Evolutionary conservation across 2,888 invertebrate species (phyloP).

Genomic region (Drosophila fulvimacula): DNA sequence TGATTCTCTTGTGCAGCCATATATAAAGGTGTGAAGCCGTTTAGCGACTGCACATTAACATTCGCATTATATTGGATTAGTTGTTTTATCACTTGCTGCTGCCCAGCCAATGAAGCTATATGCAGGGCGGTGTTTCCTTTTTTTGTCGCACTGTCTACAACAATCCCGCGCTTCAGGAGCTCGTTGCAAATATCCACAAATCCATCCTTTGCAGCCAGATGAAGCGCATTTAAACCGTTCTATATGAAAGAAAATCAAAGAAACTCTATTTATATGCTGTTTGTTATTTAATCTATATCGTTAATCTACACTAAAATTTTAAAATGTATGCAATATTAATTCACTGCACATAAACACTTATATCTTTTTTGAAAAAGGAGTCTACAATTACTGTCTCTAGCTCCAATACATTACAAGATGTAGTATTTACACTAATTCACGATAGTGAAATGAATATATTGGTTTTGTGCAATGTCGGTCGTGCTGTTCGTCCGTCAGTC

Average conservation of each 20-base stretch:
- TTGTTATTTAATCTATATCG: neutral
- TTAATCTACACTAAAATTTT: no score
- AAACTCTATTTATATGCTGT: neutral
- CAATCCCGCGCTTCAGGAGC: constrained; percentile 94
- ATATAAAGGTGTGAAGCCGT: constrained; percentile 98
- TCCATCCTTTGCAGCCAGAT: constrained; percentile 98
- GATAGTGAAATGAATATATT: no score
- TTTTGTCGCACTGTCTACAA: constrained; percentile 98
- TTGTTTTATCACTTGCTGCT: constrained; percentile 95
- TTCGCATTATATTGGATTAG: constrained; percentile 96
- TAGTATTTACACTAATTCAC: no score
- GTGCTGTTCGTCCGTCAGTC: no score
- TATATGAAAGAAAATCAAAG: constrained; percentile 82
- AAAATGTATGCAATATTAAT: no score
- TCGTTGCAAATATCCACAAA: constrained; percentile 97
- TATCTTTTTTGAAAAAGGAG: no score
- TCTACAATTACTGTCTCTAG: no score
- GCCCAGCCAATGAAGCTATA: constrained; percentile 98
- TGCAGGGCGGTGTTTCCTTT: constrained; percentile 98
- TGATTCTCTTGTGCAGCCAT: constrained; percentile 99
- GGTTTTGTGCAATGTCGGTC: no score
- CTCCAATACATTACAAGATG: no score
- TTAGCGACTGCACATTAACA: constrained; percentile 98
- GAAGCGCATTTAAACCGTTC: constrained; percentile 99
- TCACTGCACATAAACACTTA: no score